phyloP scores from a whole-genome alignment of 2,797 vertebrate species.

The Lindbergichthys nudifrons region DNA sequence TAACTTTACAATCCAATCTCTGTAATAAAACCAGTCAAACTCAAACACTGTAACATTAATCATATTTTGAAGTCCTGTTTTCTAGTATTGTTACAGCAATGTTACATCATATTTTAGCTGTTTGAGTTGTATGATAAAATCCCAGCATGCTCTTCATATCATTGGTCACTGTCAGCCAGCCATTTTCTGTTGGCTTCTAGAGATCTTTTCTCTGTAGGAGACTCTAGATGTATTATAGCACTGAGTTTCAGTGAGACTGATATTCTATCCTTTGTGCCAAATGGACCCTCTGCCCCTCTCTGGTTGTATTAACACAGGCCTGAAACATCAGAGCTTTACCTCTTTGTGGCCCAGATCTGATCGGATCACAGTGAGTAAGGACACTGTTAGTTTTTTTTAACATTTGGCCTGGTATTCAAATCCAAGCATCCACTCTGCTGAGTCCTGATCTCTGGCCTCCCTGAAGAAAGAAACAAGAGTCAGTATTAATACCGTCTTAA shows the following conservation, averaged over 20 bases:
- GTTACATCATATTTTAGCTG: slow-evolving; percentile 37
- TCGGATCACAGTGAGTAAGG: slow-evolving; percentile 16
- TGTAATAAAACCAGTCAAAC: slow-evolving; percentile 15
- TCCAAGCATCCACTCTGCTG: slow-evolving; percentile 16
- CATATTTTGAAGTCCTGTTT: slow-evolving; percentile 49
- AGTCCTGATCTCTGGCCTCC: slow-evolving; percentile 29
- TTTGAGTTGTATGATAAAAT: slow-evolving; percentile 61
- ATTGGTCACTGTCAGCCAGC: slow-evolving; percentile 41
- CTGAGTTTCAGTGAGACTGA: slow-evolving; percentile 61
- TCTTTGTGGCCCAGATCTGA: slow-evolving; percentile 60
- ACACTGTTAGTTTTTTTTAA: slow-evolving; percentile 20
- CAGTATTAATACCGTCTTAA: slow-evolving; percentile 22
- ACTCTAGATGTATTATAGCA: slow-evolving; percentile 35
- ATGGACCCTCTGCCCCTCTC: slow-evolving; percentile 39
- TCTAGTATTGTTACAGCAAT: slow-evolving; percentile 34
- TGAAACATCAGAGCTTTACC: slow-evolving; percentile 50
- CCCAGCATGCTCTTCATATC: slow-evolving; percentile 75
- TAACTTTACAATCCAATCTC: slow-evolving; percentile 27
- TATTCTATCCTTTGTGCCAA: slow-evolving; percentile 56
- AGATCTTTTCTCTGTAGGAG: slow-evolving; percentile 18
- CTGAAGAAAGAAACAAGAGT: slow-evolving; percentile 27
- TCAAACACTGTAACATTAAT: slow-evolving; percentile 45
- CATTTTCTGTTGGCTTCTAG: slow-evolving; percentile 48
- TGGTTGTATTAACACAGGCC: slow-evolving; percentile 45
- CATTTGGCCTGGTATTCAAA: slow-evolving; percentile 7